Evolutionary conservation across 2,888 invertebrate species (phyloP).

Genomic region (Rotaria sp.): DNA sequence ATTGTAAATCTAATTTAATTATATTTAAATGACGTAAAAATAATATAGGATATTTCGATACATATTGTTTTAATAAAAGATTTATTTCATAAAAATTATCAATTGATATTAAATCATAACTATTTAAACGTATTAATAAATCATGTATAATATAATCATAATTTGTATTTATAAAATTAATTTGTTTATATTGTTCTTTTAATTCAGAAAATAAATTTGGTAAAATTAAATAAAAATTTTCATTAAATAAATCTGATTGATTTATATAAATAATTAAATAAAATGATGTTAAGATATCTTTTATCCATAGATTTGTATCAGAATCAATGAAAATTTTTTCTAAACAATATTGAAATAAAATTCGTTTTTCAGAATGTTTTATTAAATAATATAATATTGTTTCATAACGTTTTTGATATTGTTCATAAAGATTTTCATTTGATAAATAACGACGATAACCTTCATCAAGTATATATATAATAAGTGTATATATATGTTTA

Average conservation of each 20-base stretch:
- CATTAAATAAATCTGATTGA: background rate
- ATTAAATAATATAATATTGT: background rate
- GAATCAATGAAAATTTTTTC: background rate
- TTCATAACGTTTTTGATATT: constrained; percentile 23
- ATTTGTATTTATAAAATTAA: constrained; percentile 13
- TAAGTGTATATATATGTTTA: constrained; percentile 2
- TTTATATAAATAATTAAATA: background rate
- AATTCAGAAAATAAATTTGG: background rate
- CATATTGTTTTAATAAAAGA: background rate
- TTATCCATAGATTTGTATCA: background rate
- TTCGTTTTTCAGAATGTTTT: background rate
- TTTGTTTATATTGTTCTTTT: background rate
- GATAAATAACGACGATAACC: background rate
- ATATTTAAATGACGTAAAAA: constrained; percentile 1
- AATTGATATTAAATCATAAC: background rate
- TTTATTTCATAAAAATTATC: background rate
- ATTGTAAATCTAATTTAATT: background rate
- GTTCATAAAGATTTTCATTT: background rate
- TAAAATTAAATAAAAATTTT: constrained; percentile 23
- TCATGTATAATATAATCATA: constrained; percentile 27
- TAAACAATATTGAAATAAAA: background rate
- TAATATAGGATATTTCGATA: background rate
- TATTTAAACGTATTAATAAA: constrained; percentile 16
- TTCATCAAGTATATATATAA: background rate
- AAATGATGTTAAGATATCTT: constrained; percentile 16